Base-by-base conservation (phyloP, 1,140 invertebrate species). In the Heliconius eleuchia region DNA sequence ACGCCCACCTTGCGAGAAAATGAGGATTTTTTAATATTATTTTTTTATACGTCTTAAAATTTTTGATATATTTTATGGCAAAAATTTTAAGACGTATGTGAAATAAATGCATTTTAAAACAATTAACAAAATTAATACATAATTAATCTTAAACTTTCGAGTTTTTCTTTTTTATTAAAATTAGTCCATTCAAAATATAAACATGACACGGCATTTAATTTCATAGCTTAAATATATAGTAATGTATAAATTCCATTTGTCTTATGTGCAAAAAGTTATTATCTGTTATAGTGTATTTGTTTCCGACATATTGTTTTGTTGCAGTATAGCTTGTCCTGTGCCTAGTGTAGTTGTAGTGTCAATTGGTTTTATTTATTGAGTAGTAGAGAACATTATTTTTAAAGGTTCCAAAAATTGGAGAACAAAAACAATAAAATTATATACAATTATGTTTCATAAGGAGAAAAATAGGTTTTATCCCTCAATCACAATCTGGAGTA, bases 1-100 rank as follows among this genome's bases (percentile, higher is more conserved):
- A 77, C 92, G 88, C 76, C 91, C 90, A 88, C 88, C 92, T 94
- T 86, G 27, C 13, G 5, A 19, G n/a, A 71, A 74, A 66, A 42
- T 18, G 1, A 72, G 6, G 13, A 39, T 23, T 6, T 66, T 30
- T n/a, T 9, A 57, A 37, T 37, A 37, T 37, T 6, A 37, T 37
- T 34, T 34, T 34, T 34, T 34, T 3, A 34, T 34, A 34, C 34
- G 3, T 34, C 34, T 34, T 34, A 34, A 34, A 34, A 34, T 34
- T 34, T 0, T 34, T 34, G 34, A 3, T 3, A 57, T 1, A n/a
- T 9, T 9, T 9, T 57, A n/a, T 9, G 8, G 18, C 18, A 52
- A 23, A 23, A 23, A 23, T 23, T 23, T 19, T 52, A 19, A 19
- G 18, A 52, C 50, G 18, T 52, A 52, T 52, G 50, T 52, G 3